These are phyloP conservation scores for Boloria euphrosyne DNA, from an alignment of 2,888 invertebrate genomes.

Conservation along the genomic window DNA sequence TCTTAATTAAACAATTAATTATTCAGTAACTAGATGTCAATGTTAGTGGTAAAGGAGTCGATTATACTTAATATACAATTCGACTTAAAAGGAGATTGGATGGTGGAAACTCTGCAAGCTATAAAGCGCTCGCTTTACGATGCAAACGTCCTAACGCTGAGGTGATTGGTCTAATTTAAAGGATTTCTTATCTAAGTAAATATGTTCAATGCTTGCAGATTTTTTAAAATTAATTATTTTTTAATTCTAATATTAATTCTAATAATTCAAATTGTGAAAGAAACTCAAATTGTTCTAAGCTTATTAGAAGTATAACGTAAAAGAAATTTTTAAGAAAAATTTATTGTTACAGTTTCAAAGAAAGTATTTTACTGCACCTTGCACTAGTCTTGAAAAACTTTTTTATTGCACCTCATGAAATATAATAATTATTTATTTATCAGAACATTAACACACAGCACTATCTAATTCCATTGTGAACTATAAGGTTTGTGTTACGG, in stretches of 20 bases:
- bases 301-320: too few species aligned
- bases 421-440: too few species aligned
- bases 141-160: conserved; percentile 39
- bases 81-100: conserved; percentile 39
- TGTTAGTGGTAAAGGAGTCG: conserved; percentile 4
- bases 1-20: not conserved
- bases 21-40: not conserved
- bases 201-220: not conserved
- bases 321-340: too few species aligned
- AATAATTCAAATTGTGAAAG: too few species aligned
- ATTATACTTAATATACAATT: conserved; percentile 25
- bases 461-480: too few species aligned
- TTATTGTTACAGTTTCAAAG: too few species aligned
- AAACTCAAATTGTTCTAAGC: too few species aligned
- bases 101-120: conserved; percentile 37
- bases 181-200: not conserved
- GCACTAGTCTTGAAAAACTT: not conserved
- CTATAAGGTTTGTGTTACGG: too few species aligned
- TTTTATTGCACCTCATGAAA: not conserved
- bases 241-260: not conserved
- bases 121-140: conserved; percentile 48
- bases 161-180: conserved; percentile 28
- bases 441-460: too few species aligned
- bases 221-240: not conserved
- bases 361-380: too few species aligned